A percentile compares a stretch with the other conserved stretches of the same genome.
These are phyloP conservation scores for Nymphalis io DNA, from an alignment of 1,140 invertebrate species.

Conservation along the genomic window DNA sequence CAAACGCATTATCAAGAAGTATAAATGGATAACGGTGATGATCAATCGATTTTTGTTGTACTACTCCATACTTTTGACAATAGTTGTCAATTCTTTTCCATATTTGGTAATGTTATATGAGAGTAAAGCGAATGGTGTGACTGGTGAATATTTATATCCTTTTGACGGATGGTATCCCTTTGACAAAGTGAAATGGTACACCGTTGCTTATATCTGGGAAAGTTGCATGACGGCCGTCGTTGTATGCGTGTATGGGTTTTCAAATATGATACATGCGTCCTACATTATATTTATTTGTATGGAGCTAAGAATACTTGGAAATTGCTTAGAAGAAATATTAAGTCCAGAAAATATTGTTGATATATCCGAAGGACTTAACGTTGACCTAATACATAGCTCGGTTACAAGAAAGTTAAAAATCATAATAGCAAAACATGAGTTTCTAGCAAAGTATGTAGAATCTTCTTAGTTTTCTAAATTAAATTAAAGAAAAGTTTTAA, in stretches of 20 bases:
- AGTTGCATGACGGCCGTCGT: constrained; percentile 63
- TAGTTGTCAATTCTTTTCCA: constrained; percentile 60
- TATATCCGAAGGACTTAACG: constrained; percentile 41
- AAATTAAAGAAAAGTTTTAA: constrained; percentile 15
- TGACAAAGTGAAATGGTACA: constrained; percentile 63
- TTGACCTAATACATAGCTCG: constrained; percentile 40
- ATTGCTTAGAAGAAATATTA: constrained; percentile 53
- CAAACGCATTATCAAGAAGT: constrained; percentile 48
- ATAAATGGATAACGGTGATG: constrained; percentile 44
- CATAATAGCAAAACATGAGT: constrained; percentile 56
- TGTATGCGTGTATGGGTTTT: constrained; percentile 50
- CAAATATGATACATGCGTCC: constrained; percentile 55
- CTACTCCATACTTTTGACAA: constrained; percentile 48
- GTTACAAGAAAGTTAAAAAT: constrained; percentile 53
- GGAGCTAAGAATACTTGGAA: constrained; percentile 61
- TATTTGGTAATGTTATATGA: constrained; percentile 62
- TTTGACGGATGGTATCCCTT: constrained; percentile 73
- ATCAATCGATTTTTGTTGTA: constrained; percentile 56
- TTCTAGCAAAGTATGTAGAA: constrained; percentile 51
- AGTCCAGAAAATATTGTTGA: constrained; percentile 43
- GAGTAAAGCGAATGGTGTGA: constrained; percentile 42
- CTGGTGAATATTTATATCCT: constrained; percentile 55
- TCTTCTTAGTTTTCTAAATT: constrained; percentile 5
- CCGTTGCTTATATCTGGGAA: constrained; percentile 61
- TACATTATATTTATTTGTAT: constrained; percentile 61